Evolutionary conservation across 2,797 vertebrate species (phyloP), one percentile per base, ranked within the genome.

Genomic region (Argentina silus): DNA sequence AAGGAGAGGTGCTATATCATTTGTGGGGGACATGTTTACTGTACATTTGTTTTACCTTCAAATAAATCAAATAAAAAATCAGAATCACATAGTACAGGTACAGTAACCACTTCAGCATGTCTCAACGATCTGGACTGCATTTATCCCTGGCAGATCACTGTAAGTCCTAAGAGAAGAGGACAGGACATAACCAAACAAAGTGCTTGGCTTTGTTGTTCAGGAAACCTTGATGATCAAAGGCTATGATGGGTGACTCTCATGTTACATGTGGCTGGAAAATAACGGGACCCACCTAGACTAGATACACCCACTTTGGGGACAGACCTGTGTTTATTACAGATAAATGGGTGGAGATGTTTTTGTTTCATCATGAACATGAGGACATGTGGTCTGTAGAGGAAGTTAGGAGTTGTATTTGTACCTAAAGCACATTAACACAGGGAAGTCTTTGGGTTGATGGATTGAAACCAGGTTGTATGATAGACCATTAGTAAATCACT

Each of bases 201-300:
- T 1, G 43, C 17, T 47, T 21, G 62, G 9, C n/a, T 14, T 3
- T 19, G 50, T 21, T 43, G 15, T 17, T 17, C 50, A 57, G 36
- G 67, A 65, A 65, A 14, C 42, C 42, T 4, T 47, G 27, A 36
- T 36, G 42, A 65, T 65, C 44, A 65, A 64, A 64, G 62, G 36
- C 36, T 7, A 12, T 42, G 61, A 27, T n/a, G 23, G 6, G 9
- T 17, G 50, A n/a, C 21, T 60, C 57, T 19, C 66, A n/a, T n/a
- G 50, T 67, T 67, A 67, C 66, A 23, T 7, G 8, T 27, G 47
- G 48, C 12, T 12, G 45, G 19, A 10, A 14, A 9, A 45, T 23
- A 66, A 50, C 17, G 11, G 47, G 64, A 66, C 19, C 11, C 21
- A 50, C 19, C 23, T 42, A 36, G 65, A 23, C 7, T n/a, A 7